phyloP scores from a whole-genome alignment of 2,888 invertebrate genomes.

The Lasioglossum morio region DNA sequence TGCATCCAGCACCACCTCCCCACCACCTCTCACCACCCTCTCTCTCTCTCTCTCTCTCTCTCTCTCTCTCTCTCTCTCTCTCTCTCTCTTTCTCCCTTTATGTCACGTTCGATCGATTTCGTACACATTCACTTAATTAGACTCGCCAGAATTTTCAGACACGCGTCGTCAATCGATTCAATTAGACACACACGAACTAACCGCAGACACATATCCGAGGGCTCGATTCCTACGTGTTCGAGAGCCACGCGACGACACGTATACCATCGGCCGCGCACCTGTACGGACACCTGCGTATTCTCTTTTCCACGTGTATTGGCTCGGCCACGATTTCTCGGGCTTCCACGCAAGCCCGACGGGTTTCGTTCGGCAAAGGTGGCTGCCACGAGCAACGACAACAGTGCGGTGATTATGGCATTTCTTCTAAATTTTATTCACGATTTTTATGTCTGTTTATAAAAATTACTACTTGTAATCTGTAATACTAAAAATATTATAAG shows the following conservation, averaged over 20 bases:
- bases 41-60: no score
- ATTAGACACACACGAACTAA: not conserved
- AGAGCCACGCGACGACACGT: conserved; percentile 8
- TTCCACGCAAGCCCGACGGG: conserved; percentile 64
- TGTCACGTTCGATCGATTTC: not conserved
- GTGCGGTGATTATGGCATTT: conserved; percentile 43
- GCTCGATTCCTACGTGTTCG: conserved; percentile 12
- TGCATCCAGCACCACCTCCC: not conserved
- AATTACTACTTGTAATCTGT: no score
- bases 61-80: no score
- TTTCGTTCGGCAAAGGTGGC: conserved; percentile 50
- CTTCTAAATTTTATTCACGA: not conserved
- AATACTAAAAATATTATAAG: no score
- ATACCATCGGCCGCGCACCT: not conserved
- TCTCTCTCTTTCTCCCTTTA: no score
- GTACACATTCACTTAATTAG: not conserved
- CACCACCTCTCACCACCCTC: no score
- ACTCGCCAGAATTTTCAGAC: not conserved
- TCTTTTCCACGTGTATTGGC: conserved; percentile 21
- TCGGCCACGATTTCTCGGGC: conserved; percentile 62
- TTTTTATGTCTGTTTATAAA: no score
- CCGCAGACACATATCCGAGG: not conserved
- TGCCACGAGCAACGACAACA: conserved; percentile 53
- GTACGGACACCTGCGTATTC: not conserved
- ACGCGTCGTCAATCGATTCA: conserved; percentile 14